A percentile compares a stretch with the other conserved stretches of the same genome.
These are phyloP conservation scores for Zaprionus ornatus DNA, from an alignment of 1,140 invertebrate species.

Conservation along the genomic window DNA sequence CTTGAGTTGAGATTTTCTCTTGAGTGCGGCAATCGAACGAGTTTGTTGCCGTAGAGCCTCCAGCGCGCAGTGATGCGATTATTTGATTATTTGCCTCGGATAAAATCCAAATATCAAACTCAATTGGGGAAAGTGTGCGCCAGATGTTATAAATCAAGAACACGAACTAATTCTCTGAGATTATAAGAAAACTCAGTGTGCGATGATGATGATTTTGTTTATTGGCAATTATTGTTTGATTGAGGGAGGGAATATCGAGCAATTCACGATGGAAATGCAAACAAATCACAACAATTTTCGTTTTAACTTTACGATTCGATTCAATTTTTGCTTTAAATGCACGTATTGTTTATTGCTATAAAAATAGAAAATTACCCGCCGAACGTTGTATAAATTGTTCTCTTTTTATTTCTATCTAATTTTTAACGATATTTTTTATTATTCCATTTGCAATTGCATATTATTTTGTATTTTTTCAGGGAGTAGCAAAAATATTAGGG, in stretches of 20 bases:
- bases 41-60: slow-evolving; percentile 82
- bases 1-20: slow-evolving; percentile 83
- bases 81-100: slow-evolving; percentile 15
- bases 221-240: slow-evolving; percentile 3
- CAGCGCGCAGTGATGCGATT: slow-evolving; percentile 47
- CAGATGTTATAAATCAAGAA: slow-evolving; percentile 5
- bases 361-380: slow-evolving; percentile 20
- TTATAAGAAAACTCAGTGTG: neutral
- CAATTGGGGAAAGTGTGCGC: slow-evolving; percentile 1
- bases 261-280: slow-evolving; percentile 1
- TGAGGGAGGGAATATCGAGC: slow-evolving; percentile 1
- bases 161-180: neutral
- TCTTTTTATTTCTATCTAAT: neutral
- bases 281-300: slow-evolving; percentile 3
- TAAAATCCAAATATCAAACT: slow-evolving; percentile 4
- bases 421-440: neutral
- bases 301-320: neutral
- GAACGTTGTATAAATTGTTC: neutral
- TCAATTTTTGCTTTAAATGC: neutral
- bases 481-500: neutral
- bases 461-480: neutral
- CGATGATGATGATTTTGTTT: neutral
- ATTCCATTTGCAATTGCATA: slow-evolving; percentile 4
- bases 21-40: slow-evolving; percentile 82
- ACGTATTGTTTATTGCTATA: slow-evolving; percentile 20